A percentile compares a stretch with the other conserved stretches of the same genome.
phyloP scores from a whole-genome alignment of 1,140 invertebrate species.

The Pseudomyrmex gracilis region DNA sequence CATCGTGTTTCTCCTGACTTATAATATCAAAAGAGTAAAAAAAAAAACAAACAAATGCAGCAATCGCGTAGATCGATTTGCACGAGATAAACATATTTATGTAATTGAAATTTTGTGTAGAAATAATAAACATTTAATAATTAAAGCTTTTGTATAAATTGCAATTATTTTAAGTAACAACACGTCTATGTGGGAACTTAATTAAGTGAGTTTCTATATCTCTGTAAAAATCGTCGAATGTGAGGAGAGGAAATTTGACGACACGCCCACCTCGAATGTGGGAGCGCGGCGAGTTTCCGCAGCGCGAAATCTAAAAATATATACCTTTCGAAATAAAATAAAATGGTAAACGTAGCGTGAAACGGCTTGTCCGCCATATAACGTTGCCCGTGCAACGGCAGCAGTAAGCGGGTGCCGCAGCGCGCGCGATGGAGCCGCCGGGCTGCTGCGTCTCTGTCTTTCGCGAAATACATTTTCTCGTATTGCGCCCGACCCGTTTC shows the following conservation, averaged over 20 bases:
- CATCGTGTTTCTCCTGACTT: conserved; percentile 39
- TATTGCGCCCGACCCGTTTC: conserved; percentile 66
- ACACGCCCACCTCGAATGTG: conserved; percentile 4
- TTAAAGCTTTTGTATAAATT: too few relatives aligned
- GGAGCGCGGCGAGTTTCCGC: conserved; percentile 5
- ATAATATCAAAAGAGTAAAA: conserved; percentile 44
- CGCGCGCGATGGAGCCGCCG: conserved; percentile 42
- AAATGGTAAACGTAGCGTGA: conserved; percentile 82
- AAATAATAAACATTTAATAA: background rate
- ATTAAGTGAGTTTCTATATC: too few relatives aligned
- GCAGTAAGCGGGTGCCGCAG: conserved; percentile 61
- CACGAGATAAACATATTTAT: background rate
- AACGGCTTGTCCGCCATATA: conserved; percentile 74
- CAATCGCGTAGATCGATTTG: too few relatives aligned
- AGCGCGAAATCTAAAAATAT: conserved; percentile 80
- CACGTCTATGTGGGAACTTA: too few relatives aligned
- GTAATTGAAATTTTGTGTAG: background rate
- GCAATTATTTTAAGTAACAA: too few relatives aligned
- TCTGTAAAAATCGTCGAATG: background rate
- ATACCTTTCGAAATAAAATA: conserved; percentile 81
- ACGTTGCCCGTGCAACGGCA: conserved; percentile 52
- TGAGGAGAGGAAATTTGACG: conserved; percentile 21
- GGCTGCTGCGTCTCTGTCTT: conserved; percentile 63
- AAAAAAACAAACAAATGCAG: too few relatives aligned
- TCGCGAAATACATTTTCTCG: conserved; percentile 79